Base-by-base conservation (phyloP, 2,888 invertebrate species). In the Odontomyia ornata region DNA sequence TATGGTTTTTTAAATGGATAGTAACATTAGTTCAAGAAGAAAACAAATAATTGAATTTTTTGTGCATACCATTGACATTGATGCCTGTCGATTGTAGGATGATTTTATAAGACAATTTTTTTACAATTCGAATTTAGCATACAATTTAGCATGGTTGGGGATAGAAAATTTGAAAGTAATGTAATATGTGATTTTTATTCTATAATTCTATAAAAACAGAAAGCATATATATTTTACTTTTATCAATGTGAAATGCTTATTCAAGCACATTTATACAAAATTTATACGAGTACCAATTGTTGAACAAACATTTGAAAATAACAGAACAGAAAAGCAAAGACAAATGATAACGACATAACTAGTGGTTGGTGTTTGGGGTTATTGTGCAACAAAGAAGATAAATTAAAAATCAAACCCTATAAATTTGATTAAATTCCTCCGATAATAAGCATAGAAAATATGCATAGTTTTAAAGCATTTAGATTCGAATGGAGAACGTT, bases 51-150 rank as follows among this genome's bases (percentile, higher is more conserved):
- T 52, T 52, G 52, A 52, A 43, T 65, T 46, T 71, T 75, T 60
- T 18, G 52, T 62, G 77, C 80, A 76, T 80, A 80, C 80, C 80
- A 77, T 79, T 78, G 77, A 52, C 67, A 79, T 52, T 72, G 80
- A 79, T 77, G 80, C 77, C 80, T 80, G 79, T 25, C 52, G 64
- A 56, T 72, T 75, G 28, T 75, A 60, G 75, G 75, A 65, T 75
- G 64, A 64, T 23, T 62, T 75, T 67, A 27, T 76, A 47, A 21
- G 62, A 57, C 18, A 36, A 57, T 36, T 30, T 76, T 76, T 65
- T 56, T 52, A 30, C 11, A 52, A 5, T 62, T 72, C 67, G 36
- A 60, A 57, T 73, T 76, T 57, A 47, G 60, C 28, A 71, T 69
- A 71, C n/a, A 57, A 72, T 43, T 72, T 56, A 23, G 56, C 43